These are phyloP conservation scores for Tragelaphus imberbis DNA, from an alignment of 2,113 vertebrate species.

Conservation along the genomic window DNA sequence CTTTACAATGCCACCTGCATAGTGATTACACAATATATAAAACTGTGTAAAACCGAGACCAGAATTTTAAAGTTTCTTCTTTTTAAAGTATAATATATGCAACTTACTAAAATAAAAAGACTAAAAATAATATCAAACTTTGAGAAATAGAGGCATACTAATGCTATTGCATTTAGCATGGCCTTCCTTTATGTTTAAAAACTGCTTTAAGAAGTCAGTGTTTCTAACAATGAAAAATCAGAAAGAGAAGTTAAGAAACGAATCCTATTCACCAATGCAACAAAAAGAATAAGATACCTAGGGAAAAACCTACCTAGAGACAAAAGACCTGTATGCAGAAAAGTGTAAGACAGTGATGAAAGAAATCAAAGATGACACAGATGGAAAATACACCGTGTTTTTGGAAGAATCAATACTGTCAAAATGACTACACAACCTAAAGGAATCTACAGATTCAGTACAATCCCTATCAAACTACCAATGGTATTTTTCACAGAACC, in stretches of 20 bases:
- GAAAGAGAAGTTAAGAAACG: neutral
- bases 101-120: neutral
- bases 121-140: constrained; percentile 5
- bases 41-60: neutral
- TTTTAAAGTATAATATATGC: neutral
- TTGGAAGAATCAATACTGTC: neutral
- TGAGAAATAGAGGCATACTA: neutral
- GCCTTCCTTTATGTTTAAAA: constrained; percentile 2
- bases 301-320: neutral
- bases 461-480: neutral
- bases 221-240: neutral
- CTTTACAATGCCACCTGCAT: neutral
- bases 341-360: neutral
- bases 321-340: neutral
- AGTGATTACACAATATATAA: neutral
- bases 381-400: neutral
- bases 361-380: neutral
- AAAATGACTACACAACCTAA: neutral
- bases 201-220: neutral
- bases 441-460: neutral
- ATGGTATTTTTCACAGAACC: neutral
- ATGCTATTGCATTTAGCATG: neutral
- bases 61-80: neutral
- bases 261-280: neutral
- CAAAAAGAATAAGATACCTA: neutral